Base-by-base conservation (phyloP, 2,113 vertebrate species). In the Engystomops pustulosus region DNA sequence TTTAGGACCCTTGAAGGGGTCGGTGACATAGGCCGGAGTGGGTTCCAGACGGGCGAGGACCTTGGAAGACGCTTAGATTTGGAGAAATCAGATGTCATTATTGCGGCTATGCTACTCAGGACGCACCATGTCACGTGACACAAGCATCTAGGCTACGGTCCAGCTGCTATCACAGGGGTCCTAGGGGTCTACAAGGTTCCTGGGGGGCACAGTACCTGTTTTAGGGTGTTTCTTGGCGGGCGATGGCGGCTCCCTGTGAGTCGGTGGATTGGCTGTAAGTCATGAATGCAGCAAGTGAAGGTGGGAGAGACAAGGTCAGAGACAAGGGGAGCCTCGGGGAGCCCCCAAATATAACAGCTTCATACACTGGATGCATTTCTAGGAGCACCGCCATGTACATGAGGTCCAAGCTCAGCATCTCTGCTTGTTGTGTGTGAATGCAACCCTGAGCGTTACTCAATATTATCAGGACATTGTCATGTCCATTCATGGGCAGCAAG, bases 231-330 rank as follows among this genome's bases (percentile, higher is more conserved):
- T 78, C 84, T 83, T 86, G 87, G 89, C 89, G 87, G 91, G 85
- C 88, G 90, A n/a, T 53, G 86, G 86, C 84, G 87, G 85, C 47
- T 83, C 3, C 88, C 89, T 93, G 86, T 86, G 88, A 86, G 86
- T 88, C 14, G 87, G 87, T 80, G 83, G 75, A 27, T 87, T 87
- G 0, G 79, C 89, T 90, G 34, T 0, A 15, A 70, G 0, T 0
- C 23, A 72, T 86, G 86, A 0, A 38, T 38, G 41, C 12, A 71
- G 36, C 65, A 84, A 80, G 25, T 53, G 30, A 78, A 75, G 11
- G n/a, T 14, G 12, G 23, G 23, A 72, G 38, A 47, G 0, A 71
- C 68, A 71, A 71, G 11, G 25, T 30, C 1, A 62, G 30, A 9
- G 6, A 23, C 1, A 10, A 7, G 27, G 18, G 5, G 60, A 65